Conservation (phyloP, 2,888 invertebrate species). For the Octodonta nipae region DNA sequence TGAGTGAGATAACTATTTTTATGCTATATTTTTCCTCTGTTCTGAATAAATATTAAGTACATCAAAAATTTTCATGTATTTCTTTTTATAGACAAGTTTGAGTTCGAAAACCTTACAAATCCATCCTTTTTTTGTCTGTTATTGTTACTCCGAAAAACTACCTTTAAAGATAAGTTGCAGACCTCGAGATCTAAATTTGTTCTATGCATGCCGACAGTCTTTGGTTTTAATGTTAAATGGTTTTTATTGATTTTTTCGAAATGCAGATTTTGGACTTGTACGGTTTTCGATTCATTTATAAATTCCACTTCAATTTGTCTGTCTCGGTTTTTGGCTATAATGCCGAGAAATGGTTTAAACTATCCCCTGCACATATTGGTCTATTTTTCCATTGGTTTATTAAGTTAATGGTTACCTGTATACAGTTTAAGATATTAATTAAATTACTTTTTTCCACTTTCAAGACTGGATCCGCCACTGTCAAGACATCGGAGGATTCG, state of each 20-base stretch:
- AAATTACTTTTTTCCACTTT: no score
- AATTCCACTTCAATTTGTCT: no score
- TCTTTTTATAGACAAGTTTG: conserved; percentile 1
- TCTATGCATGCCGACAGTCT: conserved; percentile 1
- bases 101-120: conserved; percentile 1
- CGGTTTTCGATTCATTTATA: no score
- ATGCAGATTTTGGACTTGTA: conserved; percentile 1
- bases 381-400: no score
- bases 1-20: conserved; percentile 2
- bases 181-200: not conserved
- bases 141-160: conserved; percentile 1
- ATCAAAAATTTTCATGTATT: conserved; percentile 1
- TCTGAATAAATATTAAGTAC: not conserved
- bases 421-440: no score
- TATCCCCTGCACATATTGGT: no score
- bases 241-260: conserved; percentile 1
- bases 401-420: no score
- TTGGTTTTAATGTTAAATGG: not conserved
- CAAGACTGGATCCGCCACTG: no score
- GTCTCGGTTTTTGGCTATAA: no score
- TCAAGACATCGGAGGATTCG: no score
- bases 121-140: conserved; percentile 1
- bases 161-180: not conserved
- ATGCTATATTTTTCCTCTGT: conserved; percentile 1
- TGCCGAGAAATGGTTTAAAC: no score